Evolutionary conservation across 2,888 invertebrate species (phyloP), one percentile per base, ranked within the genome.

Genomic region (Panopea generosa): DNA sequence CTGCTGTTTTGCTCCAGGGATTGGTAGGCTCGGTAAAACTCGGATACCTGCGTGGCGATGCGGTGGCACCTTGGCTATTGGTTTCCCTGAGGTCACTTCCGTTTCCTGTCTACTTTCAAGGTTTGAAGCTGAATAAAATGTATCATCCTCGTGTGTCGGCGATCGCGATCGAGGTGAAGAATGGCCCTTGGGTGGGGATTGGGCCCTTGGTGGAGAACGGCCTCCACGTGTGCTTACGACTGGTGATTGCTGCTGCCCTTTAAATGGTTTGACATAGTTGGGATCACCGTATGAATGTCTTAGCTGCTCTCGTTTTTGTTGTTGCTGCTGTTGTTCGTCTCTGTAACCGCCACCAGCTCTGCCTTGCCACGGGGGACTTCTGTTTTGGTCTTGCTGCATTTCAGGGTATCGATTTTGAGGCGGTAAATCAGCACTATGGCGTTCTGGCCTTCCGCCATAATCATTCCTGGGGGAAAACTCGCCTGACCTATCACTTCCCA

Each of bases 61-160:
- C 1, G 90, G 90, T 0, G 88, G 89, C 4, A 90, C 90, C 71
- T 89, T 89, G 6, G 90, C 90, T 14, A 90, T 85, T 6, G 90
- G 90, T 61, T 86, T 85, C 4, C 77, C 73, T 16, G 59, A 59
- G 22, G 78, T 74, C 27, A 57, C 61, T 9, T 77, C 77, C 3
- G 59, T 70, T 53, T 83, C 82, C 38, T 81, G 76, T 50, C 89
- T 75, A 61, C 87, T 88, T 65, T 90, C 90, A 2, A 87, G 67
- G 71, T 89, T 90, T 6, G 90, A 90, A 9, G 84, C 83, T 9
- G 89, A 89, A 60, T 80, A 89, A 0, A 83, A 76, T 1, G 85
- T 85, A 6, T 77, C 79, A 16, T 73, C 73, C 2, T 62, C 57
- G 2, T n/a, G 2, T 9, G 61, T 53, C 7, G 73, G 74, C 22